A percentile compares a stretch with the other conserved stretches of the same genome.
Evolutionary conservation across 2,113 vertebrate genomes (phyloP).

Genomic region (Cynopterus brachyotis): DNA sequence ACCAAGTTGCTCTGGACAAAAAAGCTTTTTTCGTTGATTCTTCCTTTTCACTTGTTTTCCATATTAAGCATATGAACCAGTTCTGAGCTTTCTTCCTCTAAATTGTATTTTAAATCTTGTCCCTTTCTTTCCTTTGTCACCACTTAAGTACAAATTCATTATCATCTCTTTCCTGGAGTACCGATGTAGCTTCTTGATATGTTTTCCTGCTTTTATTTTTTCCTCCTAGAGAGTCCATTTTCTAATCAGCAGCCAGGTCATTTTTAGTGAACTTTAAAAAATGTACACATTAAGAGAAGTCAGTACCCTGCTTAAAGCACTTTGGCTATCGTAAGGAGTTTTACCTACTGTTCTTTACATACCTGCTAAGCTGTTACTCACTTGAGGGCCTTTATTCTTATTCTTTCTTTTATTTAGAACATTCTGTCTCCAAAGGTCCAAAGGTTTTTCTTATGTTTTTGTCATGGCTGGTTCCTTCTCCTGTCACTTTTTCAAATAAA

Average conservation of each 20-base stretch:
- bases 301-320: neutral
- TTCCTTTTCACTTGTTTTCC: neutral
- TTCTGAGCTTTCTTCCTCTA: neutral
- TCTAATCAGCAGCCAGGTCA: neutral
- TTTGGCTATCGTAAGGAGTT: neutral
- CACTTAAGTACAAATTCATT: neutral
- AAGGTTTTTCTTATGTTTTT: neutral
- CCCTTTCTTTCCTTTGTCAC: neutral
- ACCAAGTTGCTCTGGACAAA: neutral
- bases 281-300: conserved; percentile 1
- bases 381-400: neutral
- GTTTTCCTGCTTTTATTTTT: neutral
- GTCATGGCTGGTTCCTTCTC: neutral
- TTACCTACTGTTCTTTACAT: neutral
- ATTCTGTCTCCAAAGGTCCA: neutral
- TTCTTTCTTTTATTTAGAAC: conserved; percentile 4
- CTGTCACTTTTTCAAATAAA: neutral
- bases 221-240: neutral
- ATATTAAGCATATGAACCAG: neutral
- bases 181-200: neutral
- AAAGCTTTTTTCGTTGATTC: neutral
- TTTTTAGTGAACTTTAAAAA: neutral
- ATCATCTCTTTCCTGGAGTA: neutral
- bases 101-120: conserved; percentile 10
- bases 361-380: neutral